phyloP scores from a whole-genome alignment of 2,113 vertebrate species.

The Plectropomus leopardus region DNA sequence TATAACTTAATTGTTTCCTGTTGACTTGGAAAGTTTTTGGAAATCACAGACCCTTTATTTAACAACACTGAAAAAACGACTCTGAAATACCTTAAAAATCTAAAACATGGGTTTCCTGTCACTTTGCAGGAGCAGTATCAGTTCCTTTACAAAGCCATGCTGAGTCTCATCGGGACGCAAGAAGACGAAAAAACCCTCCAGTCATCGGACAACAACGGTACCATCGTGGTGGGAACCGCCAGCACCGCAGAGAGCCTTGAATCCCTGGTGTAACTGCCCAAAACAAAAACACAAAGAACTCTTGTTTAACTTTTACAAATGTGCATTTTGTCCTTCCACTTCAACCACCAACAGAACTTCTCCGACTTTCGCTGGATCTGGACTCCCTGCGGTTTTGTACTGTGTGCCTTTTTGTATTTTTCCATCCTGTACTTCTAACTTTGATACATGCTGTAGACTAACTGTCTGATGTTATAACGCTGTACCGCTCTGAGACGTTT shows the following conservation, averaged over 20 bases:
- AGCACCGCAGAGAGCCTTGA: slow-evolving; percentile 92
- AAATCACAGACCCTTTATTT: no score
- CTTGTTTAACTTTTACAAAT: slow-evolving; percentile 16
- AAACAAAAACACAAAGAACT: slow-evolving; percentile 25
- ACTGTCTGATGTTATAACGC: slow-evolving; percentile 71
- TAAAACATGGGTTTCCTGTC: background rate
- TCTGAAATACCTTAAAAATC: no score
- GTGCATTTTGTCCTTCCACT: slow-evolving; percentile 33
- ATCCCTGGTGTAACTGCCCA: slow-evolving; percentile 89
- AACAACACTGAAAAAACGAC: no score
- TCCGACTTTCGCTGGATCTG: slow-evolving; percentile 79
- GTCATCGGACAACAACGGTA: slow-evolving; percentile 90
- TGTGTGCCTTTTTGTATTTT: slow-evolving; percentile 93
- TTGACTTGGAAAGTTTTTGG: no score
- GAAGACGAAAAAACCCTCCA: slow-evolving; percentile 90
- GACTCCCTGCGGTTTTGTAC: slow-evolving; percentile 82
- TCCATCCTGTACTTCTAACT: slow-evolving; percentile 86
- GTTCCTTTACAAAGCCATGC: slow-evolving; percentile 96
- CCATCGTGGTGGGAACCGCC: slow-evolving; percentile 86
- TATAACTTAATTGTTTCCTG: no score
- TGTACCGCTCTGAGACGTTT: slow-evolving; percentile 67
- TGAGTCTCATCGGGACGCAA: slow-evolving; percentile 92
- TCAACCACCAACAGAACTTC: slow-evolving; percentile 46
- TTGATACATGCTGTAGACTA: slow-evolving; percentile 83
- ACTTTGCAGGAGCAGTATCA: slow-evolving; percentile 92